These are phyloP conservation scores for Galeopterus variegatus DNA, from an alignment of 2,113 vertebrate genomes.

Conservation along the genomic window DNA sequence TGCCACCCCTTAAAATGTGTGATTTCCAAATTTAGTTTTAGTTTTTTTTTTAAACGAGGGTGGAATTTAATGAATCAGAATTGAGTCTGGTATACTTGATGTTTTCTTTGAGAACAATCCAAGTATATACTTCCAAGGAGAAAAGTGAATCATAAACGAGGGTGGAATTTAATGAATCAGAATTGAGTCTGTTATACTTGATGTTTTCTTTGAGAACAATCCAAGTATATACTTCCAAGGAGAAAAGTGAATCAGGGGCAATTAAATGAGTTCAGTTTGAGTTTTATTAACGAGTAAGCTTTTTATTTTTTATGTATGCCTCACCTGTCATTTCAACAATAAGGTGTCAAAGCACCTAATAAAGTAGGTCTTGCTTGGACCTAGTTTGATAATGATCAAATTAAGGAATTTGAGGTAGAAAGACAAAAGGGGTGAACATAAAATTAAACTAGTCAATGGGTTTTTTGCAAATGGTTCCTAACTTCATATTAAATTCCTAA, in stretches of 20 bases:
- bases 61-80: slow-evolving; percentile 81
- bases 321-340: slow-evolving; percentile 69
- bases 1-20: slow-evolving; percentile 44
- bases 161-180: slow-evolving; percentile 81
- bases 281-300: slow-evolving; percentile 68
- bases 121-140: slow-evolving; percentile 65
- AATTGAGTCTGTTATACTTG: slow-evolving; percentile 71
- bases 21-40: slow-evolving; percentile 58
- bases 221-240: slow-evolving; percentile 69
- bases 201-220: slow-evolving; percentile 76
- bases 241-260: slow-evolving; percentile 78
- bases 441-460: slow-evolving; percentile 66
- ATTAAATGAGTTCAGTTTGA: slow-evolving; percentile 73
- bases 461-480: slow-evolving; percentile 31
- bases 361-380: slow-evolving; percentile 8
- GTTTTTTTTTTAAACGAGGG: slow-evolving; percentile 37
- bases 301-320: slow-evolving; percentile 37
- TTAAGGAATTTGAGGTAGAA: slow-evolving; percentile 79
- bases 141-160: slow-evolving; percentile 71
- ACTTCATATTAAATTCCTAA: neutral
- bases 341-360: neutral
- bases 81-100: slow-evolving; percentile 69
- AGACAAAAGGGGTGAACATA: slow-evolving; percentile 79
- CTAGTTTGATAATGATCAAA: slow-evolving; percentile 50
- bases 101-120: slow-evolving; percentile 78